Evolutionary conservation across 2,888 invertebrate genomes (phyloP), one percentile per base, ranked within the genome.

Genomic region (Meta bourneti): DNA sequence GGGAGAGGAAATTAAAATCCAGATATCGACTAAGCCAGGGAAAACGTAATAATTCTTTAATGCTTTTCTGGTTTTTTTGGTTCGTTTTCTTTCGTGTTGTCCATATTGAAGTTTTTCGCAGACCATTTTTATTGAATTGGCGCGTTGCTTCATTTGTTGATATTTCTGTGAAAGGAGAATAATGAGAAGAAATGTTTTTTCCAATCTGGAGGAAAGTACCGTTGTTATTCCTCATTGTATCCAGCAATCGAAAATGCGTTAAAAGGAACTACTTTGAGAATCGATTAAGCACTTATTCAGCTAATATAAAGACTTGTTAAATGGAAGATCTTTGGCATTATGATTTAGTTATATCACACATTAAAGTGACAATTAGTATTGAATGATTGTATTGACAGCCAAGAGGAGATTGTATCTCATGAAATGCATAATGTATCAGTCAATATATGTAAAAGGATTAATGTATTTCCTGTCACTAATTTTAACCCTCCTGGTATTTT

Each of bases 1-100:
- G 75, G 69, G 75, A 86, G 49, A 88, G 88, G 88, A 88, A 88
- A 88, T 88, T 88, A 88, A 88, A 88, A 88, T 88, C 88, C 81
- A 74, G 81, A 81, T 88, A 88, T 88, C 81, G 74, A 72, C 75
- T 74, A 34, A 49, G 85, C 75, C 54, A 75, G 51, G 61, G 88
- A 81, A 88, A 88, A 81, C 20, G 80, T 71, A 87, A 19, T 20
- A 20, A 85, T 54, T 61, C 52, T 48, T 74, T 88, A 80, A 87
- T 81, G 34, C 61, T 75, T 85, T 85, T 71, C 19, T 80, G 52
- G 69, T 88, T 74, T 87, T 72, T 80, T 52, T 79, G 5, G 54
- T 84, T 84, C 61, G 51, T 78, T 34, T 34, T 34, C 20, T 78
- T 70, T 72, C 74, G 48, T n/a, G 78, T 70, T 19, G 16, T 72